Percentiles rank a stretch among this genome's conserved stretches.
Evolutionary conservation across 2,113 vertebrate genomes (phyloP).

Genomic region (Percina caprodes): DNA sequence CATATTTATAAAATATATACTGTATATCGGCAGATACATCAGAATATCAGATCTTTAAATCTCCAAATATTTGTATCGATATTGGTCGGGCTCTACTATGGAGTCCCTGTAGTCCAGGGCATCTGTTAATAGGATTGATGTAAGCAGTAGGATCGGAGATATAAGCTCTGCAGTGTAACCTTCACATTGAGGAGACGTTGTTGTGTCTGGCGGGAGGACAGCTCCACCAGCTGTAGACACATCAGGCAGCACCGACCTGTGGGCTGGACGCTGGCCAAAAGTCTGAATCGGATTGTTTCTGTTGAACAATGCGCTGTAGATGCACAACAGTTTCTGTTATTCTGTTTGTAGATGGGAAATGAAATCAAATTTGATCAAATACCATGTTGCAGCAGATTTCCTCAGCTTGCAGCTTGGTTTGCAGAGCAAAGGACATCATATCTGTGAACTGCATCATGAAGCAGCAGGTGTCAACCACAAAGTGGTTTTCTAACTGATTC

Average conservation of each 20-base stretch:
- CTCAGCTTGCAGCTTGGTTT: not conserved
- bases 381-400: not conserved
- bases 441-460: not conserved
- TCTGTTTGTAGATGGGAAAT: slow-evolving; percentile 3
- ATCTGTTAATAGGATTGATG: slow-evolving; percentile 65
- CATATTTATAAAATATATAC: too few species aligned
- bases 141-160: slow-evolving; percentile 27
- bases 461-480: not conserved
- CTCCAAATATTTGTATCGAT: too few species aligned
- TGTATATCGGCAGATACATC: too few species aligned
- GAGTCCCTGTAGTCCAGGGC: not conserved
- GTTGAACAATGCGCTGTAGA: not conserved
- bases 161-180: slow-evolving; percentile 65
- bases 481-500: slow-evolving; percentile 20
- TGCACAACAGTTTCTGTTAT: not conserved
- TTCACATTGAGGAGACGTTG: slow-evolving; percentile 35
- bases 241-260: not conserved
- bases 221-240: not conserved
- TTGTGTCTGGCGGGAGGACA: slow-evolving; percentile 5
- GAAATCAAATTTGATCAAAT: not conserved
- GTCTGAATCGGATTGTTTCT: not conserved
- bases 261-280: not conserved
- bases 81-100: too few species aligned
- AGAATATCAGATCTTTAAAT: too few species aligned
- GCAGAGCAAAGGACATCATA: slow-evolving; percentile 18